Base-by-base conservation (phyloP, 2,113 vertebrate genomes). In the Collichthys lucidus region DNA sequence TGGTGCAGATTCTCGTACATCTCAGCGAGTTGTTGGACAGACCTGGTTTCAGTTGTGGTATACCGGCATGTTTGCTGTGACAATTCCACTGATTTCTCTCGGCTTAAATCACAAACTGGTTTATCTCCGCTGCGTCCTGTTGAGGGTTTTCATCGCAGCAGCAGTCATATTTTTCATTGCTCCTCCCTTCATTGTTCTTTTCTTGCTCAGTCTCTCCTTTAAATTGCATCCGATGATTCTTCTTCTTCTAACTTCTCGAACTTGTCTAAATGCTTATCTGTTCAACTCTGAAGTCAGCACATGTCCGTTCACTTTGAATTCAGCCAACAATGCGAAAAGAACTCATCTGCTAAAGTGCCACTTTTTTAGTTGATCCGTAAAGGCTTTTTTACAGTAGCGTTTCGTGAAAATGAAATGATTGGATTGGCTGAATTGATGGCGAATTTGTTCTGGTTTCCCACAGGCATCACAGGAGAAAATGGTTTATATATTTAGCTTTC, bases 381-480 rank as follows among this genome's bases (percentile, higher is more conserved):
- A 26, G 7, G 11, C 26, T 56, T 63, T 46, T 50, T 31, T n/a
- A 47, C 15, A 7, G 29, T 7, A 49, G 22, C 26, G 14, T 47
- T 46, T n/a, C 7, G 47, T 62, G 11, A 3, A 63, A 56, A 47
- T 3, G 0, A 0, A 61, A 11, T 24, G 55, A 35, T 69, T 66
- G 1, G 6, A 15, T 57, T 67, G 85, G 44, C 76, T 85, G 80
- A 83, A 71, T 26, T 75, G 5, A 53, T 0, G 3, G 31, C 79
- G 61, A 79, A 52, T 19, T 67, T 40, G 10, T 35, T 4, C 47
- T 53, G 70, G 46, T 77, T 82, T 85, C 75, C 68, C 67, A 82
- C 59, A 52, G 9, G 53, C 63, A 73, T 15, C 57, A 50, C 20
- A 7, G 20, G 24, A 22, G 64, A 47, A 4, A 15, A 14, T 14